A percentile compares a stretch with the other conserved stretches of the same genome.
These are phyloP conservation scores for Xiphophorus birchmanni DNA, from an alignment of 2,797 vertebrate species.

Conservation along the genomic window DNA sequence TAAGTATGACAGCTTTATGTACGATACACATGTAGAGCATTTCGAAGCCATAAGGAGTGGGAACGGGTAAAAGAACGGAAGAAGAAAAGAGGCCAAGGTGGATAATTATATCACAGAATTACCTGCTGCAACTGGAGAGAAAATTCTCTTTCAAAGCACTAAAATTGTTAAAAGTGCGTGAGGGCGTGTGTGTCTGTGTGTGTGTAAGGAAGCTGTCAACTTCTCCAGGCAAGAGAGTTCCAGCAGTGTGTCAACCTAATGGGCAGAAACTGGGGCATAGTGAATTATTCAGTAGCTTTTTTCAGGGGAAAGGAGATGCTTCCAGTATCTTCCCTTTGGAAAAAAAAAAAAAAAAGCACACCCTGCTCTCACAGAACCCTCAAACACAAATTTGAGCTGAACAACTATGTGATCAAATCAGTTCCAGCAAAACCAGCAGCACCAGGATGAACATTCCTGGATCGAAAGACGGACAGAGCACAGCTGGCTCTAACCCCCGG, in stretches of 20 bases:
- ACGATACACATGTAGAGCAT: background rate
- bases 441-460: constrained; percentile 41
- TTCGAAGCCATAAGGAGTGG: constrained; percentile 7
- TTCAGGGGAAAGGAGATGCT: constrained; percentile 78
- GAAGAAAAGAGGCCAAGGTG: constrained; percentile 15
- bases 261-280: constrained; percentile 82
- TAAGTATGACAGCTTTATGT: background rate
- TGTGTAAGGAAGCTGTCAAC: constrained; percentile 78
- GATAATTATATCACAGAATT: constrained; percentile 44
- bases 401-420: constrained; percentile 42
- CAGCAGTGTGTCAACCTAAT: constrained; percentile 84
- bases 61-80: constrained; percentile 6
- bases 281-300: constrained; percentile 84
- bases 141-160: constrained; percentile 28
- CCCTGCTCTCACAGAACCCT: constrained; percentile 50
- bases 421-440: constrained; percentile 38
- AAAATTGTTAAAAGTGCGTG: constrained; percentile 27
- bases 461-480: constrained; percentile 43
- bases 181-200: constrained; percentile 30
- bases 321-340: constrained; percentile 71
- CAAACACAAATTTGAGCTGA: constrained; percentile 27
- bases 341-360: constrained; percentile 32
- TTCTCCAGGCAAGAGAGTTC: constrained; percentile 76
- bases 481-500: constrained; percentile 11
- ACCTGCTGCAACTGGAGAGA: constrained; percentile 22